Conservation (phyloP, 2,888 invertebrate species). For the Drosophila aldrichi region DNA sequence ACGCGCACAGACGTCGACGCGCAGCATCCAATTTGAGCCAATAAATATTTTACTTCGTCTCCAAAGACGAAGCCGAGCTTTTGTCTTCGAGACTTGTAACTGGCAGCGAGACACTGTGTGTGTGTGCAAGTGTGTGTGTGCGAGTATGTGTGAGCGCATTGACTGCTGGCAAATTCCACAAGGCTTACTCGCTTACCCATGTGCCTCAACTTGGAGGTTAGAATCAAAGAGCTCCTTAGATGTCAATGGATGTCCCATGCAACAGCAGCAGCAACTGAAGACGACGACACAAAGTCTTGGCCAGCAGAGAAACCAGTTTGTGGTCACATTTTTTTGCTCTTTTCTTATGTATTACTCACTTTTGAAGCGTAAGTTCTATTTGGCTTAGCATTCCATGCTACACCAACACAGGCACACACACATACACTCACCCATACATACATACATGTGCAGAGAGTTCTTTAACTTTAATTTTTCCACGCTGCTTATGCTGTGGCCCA, state of each 20-base stretch:
- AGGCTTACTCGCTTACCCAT: conserved; percentile 66
- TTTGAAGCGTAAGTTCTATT: conserved; percentile 66
- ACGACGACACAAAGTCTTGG: conserved; percentile 68
- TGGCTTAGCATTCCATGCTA: conserved; percentile 71
- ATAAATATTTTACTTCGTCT: conserved; percentile 69
- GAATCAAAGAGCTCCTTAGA: conserved; percentile 58
- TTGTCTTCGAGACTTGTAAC: conserved; percentile 62
- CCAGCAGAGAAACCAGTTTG: conserved; percentile 66
- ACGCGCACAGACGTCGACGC: conserved; percentile 40
- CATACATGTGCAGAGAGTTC: conserved; percentile 53
- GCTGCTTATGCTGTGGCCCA: conserved; percentile 51
- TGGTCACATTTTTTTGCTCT: conserved; percentile 44
- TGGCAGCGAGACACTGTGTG: conserved; percentile 32
- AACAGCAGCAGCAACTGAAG: conserved; percentile 20
- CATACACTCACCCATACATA: conserved; percentile 20
- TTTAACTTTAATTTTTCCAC: conserved; percentile 69
- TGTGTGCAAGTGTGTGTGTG: conserved; percentile 6
- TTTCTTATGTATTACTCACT: conserved; percentile 47
- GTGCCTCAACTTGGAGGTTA: conserved; percentile 64
- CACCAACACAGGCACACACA: conserved; percentile 39
- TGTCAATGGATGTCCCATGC: conserved; percentile 62
- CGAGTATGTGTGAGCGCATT: conserved; percentile 43
- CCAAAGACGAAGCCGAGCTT: conserved; percentile 63
- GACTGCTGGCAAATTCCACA: conserved; percentile 66
- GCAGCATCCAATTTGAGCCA: conserved; percentile 78